Percentiles rank a stretch among this genome's conserved stretches.
Evolutionary conservation across 2,113 vertebrate genomes (phyloP).

Genomic region (Mugil cephalus): DNA sequence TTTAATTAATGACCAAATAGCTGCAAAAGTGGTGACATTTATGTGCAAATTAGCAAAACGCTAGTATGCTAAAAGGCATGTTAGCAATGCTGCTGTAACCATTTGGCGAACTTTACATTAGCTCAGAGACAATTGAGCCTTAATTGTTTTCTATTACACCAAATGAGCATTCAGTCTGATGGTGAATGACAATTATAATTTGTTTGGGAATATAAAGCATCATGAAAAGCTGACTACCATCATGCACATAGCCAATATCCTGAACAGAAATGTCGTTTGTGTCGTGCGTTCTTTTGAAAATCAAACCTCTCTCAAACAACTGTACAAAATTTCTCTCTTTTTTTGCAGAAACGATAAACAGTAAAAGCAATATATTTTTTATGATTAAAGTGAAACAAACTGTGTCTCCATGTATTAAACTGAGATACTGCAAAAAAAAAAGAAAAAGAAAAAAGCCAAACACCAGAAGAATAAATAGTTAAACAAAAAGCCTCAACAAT

Average conservation of each 20-base stretch:
- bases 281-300: constrained; percentile 58
- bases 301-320: constrained; percentile 63
- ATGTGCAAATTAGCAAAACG: no score
- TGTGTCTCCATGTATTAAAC: constrained; percentile 34
- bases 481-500: constrained; percentile 33
- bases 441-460: constrained; percentile 17
- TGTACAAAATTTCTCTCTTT: constrained; percentile 44
- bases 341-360: constrained; percentile 34
- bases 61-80: no score
- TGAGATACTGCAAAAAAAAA: constrained; percentile 30
- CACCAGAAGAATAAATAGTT: constrained; percentile 48
- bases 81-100: no score
- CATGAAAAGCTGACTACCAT: constrained; percentile 11
- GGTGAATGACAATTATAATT: not conserved
- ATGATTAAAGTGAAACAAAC: constrained; percentile 30
- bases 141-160: no score
- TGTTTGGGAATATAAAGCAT: not conserved
- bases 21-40: no score
- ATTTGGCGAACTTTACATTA: no score
- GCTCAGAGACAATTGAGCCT: no score
- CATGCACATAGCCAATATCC: constrained; percentile 9
- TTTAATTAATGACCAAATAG: no score
- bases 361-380: constrained; percentile 14
- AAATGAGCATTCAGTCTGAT: no score
- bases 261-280: constrained; percentile 50